Percentiles rank a stretch among this genome's conserved stretches.
Conservation (phyloP, 2,888 invertebrate genomes). For the Metallyticus violacea region DNA sequence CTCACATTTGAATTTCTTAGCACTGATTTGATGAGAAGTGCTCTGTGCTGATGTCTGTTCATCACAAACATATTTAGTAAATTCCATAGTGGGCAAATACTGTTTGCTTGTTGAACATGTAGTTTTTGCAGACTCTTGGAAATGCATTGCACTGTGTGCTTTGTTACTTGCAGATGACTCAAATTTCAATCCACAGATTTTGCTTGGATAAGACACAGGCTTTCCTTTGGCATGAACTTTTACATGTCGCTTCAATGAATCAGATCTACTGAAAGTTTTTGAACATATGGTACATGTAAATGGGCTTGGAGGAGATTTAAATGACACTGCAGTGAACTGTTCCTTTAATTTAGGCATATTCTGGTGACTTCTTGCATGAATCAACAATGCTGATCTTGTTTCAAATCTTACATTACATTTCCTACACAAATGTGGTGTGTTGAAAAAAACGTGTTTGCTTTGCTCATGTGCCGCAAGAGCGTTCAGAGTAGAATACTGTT, state of each 20-base stretch:
- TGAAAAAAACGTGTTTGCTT: background rate
- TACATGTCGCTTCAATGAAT: background rate
- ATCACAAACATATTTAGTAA: background rate
- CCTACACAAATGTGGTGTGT: background rate
- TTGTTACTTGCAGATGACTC: background rate
- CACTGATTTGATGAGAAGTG: background rate
- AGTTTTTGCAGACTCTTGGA: background rate
- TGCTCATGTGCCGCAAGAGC: background rate
- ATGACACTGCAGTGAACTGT: background rate
- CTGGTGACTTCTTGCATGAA: background rate
- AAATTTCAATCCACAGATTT: background rate
- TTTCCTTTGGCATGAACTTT: background rate
- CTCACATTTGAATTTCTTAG: background rate
- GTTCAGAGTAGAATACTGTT: background rate
- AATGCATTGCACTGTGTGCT: background rate
- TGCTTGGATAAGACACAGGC: background rate
- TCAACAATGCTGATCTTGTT: background rate
- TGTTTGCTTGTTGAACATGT: background rate
- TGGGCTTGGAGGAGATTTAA: background rate
- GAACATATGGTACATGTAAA: background rate
- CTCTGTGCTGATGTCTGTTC: background rate
- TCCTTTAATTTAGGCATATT: background rate
- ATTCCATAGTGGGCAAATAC: background rate
- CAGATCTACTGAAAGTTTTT: background rate
- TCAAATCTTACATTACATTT: background rate